A percentile compares a stretch with the other conserved stretches of the same genome.
phyloP scores from a whole-genome alignment of 1,140 invertebrate genomes.

The Philopotamus ludificatus region DNA sequence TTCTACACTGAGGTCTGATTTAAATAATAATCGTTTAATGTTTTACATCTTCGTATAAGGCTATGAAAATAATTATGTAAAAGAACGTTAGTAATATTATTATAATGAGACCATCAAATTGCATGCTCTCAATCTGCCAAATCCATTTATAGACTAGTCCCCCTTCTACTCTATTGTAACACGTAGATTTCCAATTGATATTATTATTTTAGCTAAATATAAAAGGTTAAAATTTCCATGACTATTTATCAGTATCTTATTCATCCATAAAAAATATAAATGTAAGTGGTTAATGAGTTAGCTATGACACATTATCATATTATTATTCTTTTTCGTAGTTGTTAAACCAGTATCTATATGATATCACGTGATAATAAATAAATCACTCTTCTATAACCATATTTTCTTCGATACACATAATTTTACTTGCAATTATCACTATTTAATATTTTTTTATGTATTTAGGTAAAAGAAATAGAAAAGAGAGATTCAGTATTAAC shows the following conservation, averaged over 20 bases:
- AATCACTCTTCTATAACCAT: too few species aligned
- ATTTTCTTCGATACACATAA: too few species aligned
- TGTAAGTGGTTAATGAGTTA: background rate
- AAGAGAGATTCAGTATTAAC: slow-evolving; percentile 88
- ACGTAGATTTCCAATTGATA: too few species aligned
- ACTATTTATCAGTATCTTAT: background rate
- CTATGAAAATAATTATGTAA: too few species aligned
- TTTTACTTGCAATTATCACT: too few species aligned
- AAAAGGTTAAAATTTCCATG: background rate
- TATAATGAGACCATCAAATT: too few species aligned
- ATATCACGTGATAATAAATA: background rate
- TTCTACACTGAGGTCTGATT: slow-evolving; percentile 51
- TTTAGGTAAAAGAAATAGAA: slow-evolving; percentile 93
- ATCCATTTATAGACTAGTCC: too few species aligned
- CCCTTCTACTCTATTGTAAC: too few species aligned
- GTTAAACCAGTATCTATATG: background rate
- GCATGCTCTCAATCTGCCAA: too few species aligned
- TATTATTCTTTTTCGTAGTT: background rate
- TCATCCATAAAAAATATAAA: background rate
- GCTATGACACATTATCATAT: background rate
- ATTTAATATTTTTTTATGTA: slow-evolving; percentile 29
- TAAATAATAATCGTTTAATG: too few species aligned
- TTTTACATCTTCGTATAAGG: too few species aligned
- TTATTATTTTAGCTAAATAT: background rate
- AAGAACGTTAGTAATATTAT: too few species aligned